Evolutionary conservation across 2,888 invertebrate genomes (phyloP).

Genomic region (Pristionchus fissidentatus): DNA sequence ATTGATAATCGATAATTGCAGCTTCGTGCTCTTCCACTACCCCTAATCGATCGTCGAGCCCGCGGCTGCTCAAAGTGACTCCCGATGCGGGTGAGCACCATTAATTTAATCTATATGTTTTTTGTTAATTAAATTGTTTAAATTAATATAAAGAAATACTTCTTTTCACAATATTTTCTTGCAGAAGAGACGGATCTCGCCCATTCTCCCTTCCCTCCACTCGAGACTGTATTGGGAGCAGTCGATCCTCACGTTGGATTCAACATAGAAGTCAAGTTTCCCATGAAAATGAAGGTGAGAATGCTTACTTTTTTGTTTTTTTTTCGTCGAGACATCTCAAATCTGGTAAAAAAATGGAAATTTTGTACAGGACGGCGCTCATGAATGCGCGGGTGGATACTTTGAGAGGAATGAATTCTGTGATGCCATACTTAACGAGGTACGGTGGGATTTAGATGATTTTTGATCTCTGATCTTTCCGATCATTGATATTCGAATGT

Average conservation of each 20-base stretch:
- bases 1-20: too few species aligned
- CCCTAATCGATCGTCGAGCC: not conserved
- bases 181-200: constrained; percentile 64
- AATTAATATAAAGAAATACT: not conserved
- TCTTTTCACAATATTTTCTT: not conserved
- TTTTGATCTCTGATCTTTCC: constrained; percentile 4
- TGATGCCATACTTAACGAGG: constrained; percentile 86
- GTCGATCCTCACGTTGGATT: constrained; percentile 91
- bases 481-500: not conserved
- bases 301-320: not conserved
- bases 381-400: constrained; percentile 73
- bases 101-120: not conserved
- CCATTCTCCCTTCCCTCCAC: constrained; percentile 87
- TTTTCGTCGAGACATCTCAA: not conserved
- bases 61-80: constrained; percentile 35
- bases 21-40: not conserved
- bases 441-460: not conserved
- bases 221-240: constrained; percentile 86
- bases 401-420: constrained; percentile 91
- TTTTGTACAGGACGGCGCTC: constrained; percentile 76
- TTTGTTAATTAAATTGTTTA: not conserved
- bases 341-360: not conserved
- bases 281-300: constrained; percentile 81
- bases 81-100: constrained; percentile 34
- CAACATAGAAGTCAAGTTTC: constrained; percentile 98